A percentile compares a stretch with the other conserved stretches of the same genome.
Evolutionary conservation across 2,797 vertebrate species (phyloP).

Genomic region (Pantherophis vulpinus): DNA sequence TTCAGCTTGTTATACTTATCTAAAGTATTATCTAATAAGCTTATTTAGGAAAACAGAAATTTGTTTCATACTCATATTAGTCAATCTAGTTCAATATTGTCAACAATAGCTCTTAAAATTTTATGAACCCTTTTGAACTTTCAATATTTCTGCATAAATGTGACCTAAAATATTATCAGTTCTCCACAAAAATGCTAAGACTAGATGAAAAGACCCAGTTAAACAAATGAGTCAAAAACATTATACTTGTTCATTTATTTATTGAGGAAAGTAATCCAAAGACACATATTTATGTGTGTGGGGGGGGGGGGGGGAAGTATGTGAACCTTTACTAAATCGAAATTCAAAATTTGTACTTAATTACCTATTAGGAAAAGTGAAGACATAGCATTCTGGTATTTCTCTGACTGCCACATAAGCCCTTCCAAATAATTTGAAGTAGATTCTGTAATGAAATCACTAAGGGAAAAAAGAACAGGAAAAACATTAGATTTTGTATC

Average conservation of each 20-base stretch:
- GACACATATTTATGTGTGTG: not conserved
- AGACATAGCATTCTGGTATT: constrained; percentile 66
- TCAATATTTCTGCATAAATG: not conserved
- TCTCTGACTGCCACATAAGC: constrained; percentile 78
- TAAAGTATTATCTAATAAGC: not conserved
- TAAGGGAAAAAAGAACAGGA: constrained; percentile 52
- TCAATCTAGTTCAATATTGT: not conserved
- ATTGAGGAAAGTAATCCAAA: not conserved
- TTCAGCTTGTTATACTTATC: not conserved
- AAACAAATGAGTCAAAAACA: not conserved
- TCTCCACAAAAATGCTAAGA: not conserved
- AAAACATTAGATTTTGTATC: not conserved
- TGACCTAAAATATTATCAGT: not conserved
- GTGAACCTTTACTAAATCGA: not conserved
- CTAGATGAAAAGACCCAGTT: not conserved
- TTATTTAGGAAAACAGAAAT: not conserved
- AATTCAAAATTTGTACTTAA: constrained; percentile 22
- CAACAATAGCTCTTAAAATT: not conserved
- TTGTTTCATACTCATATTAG: not conserved
- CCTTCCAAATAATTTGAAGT: constrained; percentile 67
- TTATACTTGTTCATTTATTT: not conserved
- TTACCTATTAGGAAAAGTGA: constrained; percentile 80
- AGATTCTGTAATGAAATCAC: constrained; percentile 70
- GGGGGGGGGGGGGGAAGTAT: not conserved
- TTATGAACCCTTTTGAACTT: not conserved